phyloP scores from a whole-genome alignment of 2,888 invertebrate species.

The Apeira syringaria region DNA sequence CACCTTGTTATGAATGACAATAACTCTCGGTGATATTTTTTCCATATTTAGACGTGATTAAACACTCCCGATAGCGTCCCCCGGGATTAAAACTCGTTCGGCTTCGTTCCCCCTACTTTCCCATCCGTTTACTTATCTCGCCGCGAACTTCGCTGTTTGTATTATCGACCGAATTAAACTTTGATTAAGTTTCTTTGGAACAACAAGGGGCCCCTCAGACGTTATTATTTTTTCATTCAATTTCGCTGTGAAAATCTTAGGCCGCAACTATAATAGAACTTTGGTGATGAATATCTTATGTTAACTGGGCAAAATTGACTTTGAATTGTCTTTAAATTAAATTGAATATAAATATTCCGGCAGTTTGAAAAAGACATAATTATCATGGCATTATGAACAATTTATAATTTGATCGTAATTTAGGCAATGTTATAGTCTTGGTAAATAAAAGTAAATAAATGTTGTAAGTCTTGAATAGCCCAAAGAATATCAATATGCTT shows the following conservation, averaged over 20 bases:
- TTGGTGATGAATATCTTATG: slow-evolving; percentile 11
- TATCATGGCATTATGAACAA: too few relatives aligned
- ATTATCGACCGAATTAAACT: slow-evolving; percentile 75
- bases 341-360: slow-evolving; percentile 2
- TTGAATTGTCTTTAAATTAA: background rate
- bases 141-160: slow-evolving; percentile 69
- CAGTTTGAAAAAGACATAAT: too few relatives aligned
- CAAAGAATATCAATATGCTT: too few relatives aligned
- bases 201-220: slow-evolving; percentile 42
- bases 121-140: slow-evolving; percentile 68
- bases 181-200: slow-evolving; percentile 65
- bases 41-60: slow-evolving; percentile 80
- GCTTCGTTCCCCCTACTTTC: slow-evolving; percentile 66
- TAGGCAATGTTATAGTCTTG: too few relatives aligned
- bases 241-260: slow-evolving; percentile 25
- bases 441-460: too few relatives aligned
- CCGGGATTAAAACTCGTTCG: slow-evolving; percentile 68
- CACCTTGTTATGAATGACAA: slow-evolving; percentile 78
- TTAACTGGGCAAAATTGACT: background rate
- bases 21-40: slow-evolving; percentile 76
- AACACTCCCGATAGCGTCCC: slow-evolving; percentile 65
- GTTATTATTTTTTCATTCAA: slow-evolving; percentile 32
- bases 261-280: slow-evolving; percentile 23
- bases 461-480: too few relatives aligned
- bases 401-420: too few relatives aligned